Conservation (phyloP, 1,140 invertebrate genomes). For the Meloidogyne hapla region DNA sequence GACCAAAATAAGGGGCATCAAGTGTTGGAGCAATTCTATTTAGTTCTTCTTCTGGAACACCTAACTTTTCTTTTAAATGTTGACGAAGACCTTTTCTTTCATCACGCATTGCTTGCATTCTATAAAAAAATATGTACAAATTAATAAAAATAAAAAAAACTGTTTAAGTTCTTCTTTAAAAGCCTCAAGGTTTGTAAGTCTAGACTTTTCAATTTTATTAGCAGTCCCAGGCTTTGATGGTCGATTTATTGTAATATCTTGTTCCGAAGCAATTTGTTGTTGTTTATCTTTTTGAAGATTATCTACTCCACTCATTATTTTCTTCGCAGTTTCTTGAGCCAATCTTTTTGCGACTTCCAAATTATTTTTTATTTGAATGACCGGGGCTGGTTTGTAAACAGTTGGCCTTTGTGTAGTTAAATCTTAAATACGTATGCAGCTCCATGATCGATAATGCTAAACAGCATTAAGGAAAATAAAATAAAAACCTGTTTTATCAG, state of each 20-base stretch:
- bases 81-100: constrained; percentile 78
- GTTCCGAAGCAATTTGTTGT: constrained; percentile 24
- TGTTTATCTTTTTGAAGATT: constrained; percentile 12
- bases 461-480: constrained; percentile 8
- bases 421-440: no score
- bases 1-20: constrained; percentile 59
- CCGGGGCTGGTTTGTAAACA: constrained; percentile 51
- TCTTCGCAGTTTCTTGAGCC: constrained; percentile 56
- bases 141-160: constrained; percentile 66
- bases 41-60: constrained; percentile 51
- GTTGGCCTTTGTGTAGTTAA: constrained; percentile 18
- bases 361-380: constrained; percentile 3
- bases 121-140: constrained; percentile 60
- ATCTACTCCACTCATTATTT: constrained; percentile 48
- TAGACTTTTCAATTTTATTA: constrained; percentile 81
- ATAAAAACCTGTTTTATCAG: constrained; percentile 47
- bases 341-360: constrained; percentile 46
- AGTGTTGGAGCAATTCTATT: constrained; percentile 49
- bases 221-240: constrained; percentile 58
- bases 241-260: constrained; percentile 32
- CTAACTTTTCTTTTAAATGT: constrained; percentile 65
- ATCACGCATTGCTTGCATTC: constrained; percentile 93
- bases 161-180: constrained; percentile 91
- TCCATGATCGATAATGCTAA: neutral
- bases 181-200: constrained; percentile 92